Percentiles rank a stretch among this genome's conserved stretches.
These are phyloP conservation scores for Spea hammondii DNA, from an alignment of 2,797 vertebrate genomes.

Conservation along the genomic window DNA sequence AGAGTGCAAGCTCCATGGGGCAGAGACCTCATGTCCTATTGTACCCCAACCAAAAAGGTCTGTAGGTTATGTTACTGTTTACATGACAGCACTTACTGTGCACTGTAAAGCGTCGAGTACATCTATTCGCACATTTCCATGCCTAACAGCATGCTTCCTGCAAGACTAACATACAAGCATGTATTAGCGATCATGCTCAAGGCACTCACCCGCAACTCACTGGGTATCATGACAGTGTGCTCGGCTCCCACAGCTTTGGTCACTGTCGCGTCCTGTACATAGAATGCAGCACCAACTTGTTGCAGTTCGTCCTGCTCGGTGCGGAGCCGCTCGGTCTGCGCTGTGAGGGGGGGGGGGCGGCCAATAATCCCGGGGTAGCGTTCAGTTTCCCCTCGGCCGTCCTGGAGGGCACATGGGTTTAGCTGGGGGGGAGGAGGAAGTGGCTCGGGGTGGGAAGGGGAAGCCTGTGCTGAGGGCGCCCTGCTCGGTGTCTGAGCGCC, in stretches of 20 bases:
- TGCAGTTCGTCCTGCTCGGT: not conserved
- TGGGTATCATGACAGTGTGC: slow-evolving; percentile 35
- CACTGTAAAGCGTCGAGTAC: no score
- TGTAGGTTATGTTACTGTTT: no score
- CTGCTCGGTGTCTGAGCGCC: not conserved
- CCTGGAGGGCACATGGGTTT: slow-evolving; percentile 34
- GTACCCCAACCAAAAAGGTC: no score
- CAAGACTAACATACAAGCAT: no score
- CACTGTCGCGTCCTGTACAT: not conserved
- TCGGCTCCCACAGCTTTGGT: not conserved
- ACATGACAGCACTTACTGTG: no score
- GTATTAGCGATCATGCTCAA: no score
- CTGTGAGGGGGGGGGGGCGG: not conserved
- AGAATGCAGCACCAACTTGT: not conserved
- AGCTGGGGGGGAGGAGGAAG: slow-evolving; percentile 5
- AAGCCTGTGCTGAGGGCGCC: not conserved
- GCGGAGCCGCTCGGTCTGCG: not conserved
- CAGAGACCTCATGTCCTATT: no score
- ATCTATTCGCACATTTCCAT: no score
- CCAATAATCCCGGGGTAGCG: slow-evolving; percentile 5
- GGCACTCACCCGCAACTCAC: slow-evolving; percentile 27
- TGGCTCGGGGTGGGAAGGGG: not conserved
- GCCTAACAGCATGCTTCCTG: no score
- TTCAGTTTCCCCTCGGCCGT: not conserved
- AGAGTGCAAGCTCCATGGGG: no score